phyloP scores from a whole-genome alignment of 1,140 invertebrate genomes.

The Saccostrea echinata region DNA sequence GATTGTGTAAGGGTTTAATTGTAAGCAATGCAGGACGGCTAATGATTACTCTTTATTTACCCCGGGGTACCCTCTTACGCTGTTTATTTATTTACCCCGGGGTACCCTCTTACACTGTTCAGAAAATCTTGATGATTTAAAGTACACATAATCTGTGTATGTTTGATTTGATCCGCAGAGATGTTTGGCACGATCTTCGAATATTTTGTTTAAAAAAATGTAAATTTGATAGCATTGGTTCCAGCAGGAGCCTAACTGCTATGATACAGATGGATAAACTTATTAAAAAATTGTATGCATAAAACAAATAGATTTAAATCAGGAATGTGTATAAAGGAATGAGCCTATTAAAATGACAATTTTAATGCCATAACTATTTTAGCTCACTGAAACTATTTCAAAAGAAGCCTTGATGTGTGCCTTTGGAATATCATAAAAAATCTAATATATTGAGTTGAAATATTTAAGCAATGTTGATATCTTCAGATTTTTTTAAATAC shows the following conservation, averaged over 20 bases:
- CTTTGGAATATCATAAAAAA: no score
- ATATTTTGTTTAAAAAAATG: background rate
- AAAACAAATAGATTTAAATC: background rate
- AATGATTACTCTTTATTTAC: background rate
- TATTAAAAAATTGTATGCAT: background rate
- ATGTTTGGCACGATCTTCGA: background rate
- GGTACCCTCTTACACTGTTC: background rate
- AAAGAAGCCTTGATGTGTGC: no score
- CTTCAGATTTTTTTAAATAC: no score
- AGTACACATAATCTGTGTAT: background rate
- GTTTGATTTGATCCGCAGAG: background rate
- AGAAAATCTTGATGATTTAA: conserved; percentile 7
- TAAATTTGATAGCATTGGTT: background rate
- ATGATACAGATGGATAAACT: background rate
- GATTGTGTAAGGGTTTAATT: background rate
- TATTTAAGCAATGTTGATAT: no score
- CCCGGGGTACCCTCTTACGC: background rate
- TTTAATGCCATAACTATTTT: background rate
- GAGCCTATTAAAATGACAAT: background rate
- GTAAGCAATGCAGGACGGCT: no score
- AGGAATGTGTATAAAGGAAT: background rate
- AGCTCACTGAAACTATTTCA: background rate
- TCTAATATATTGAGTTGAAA: no score
- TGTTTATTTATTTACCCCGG: background rate
- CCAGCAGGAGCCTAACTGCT: background rate